phyloP scores from a whole-genome alignment of 2,797 vertebrate species.

The Silurus lanzhouensis region DNA sequence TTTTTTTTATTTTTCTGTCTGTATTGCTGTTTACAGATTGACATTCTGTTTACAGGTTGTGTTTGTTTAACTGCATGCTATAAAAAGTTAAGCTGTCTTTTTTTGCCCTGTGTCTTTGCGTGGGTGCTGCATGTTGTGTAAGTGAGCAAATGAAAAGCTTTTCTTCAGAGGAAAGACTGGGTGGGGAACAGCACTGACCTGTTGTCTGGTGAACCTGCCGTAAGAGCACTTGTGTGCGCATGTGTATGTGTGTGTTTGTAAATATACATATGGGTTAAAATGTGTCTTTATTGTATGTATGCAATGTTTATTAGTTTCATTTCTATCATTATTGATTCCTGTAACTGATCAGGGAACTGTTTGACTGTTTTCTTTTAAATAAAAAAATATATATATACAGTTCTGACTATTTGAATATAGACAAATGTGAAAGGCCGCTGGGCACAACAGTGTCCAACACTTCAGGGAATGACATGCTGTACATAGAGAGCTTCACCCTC shows the following conservation, averaged over 20 bases:
- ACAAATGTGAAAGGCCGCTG: slow-evolving; percentile 58
- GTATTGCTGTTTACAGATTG: slow-evolving; percentile 61
- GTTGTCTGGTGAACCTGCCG: slow-evolving; percentile 49
- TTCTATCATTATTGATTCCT: slow-evolving; percentile 54
- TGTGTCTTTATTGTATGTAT: slow-evolving; percentile 37
- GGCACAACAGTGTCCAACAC: slow-evolving; percentile 63
- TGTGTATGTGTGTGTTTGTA: slow-evolving; percentile 40
- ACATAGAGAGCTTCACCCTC: slow-evolving; percentile 58
- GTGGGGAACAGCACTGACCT: slow-evolving; percentile 54
- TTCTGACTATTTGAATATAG: slow-evolving; percentile 50
- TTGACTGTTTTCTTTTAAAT: slow-evolving; percentile 43
- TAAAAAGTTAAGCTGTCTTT: slow-evolving; percentile 46
- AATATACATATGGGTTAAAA: slow-evolving; percentile 26
- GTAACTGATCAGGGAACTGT: slow-evolving; percentile 64
- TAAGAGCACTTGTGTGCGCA: slow-evolving; percentile 63
- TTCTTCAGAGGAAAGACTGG: slow-evolving; percentile 61
- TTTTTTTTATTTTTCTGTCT: slow-evolving; percentile 44
- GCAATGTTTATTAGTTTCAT: slow-evolving; percentile 56
- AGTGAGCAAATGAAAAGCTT: slow-evolving; percentile 56
- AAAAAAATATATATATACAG: slow-evolving; percentile 23
- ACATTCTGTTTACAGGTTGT: slow-evolving; percentile 66
- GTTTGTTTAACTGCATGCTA: slow-evolving; percentile 68
- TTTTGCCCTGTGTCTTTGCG: slow-evolving; percentile 51
- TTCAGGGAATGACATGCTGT: slow-evolving; percentile 75
- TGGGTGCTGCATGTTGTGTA: slow-evolving; percentile 65